phyloP scores from a whole-genome alignment of 2,797 vertebrate genomes.

The Poecilia picta region DNA sequence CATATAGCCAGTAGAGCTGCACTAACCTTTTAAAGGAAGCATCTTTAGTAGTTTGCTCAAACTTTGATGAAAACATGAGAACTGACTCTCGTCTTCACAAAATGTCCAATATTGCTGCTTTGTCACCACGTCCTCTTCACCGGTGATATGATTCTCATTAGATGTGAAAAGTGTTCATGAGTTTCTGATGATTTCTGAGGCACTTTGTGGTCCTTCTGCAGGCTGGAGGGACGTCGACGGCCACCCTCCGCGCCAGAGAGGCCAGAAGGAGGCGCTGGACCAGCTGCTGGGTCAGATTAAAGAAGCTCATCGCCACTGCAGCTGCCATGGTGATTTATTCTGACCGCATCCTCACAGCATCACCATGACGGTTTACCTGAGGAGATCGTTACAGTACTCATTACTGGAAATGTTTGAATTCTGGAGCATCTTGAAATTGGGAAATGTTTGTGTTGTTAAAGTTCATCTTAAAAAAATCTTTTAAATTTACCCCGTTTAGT shows the following conservation, averaged over 20 bases:
- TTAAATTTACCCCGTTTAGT: neutral
- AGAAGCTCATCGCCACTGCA: constrained; percentile 86
- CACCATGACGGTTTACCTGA: constrained; percentile 30
- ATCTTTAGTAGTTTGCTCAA: too few species aligned
- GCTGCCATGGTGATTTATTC: constrained; percentile 84
- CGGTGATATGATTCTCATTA: neutral
- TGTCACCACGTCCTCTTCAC: neutral
- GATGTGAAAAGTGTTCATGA: too few species aligned
- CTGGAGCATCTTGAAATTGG: neutral
- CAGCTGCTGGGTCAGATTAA: constrained; percentile 88
- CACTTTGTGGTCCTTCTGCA: constrained; percentile 49
- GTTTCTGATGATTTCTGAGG: neutral
- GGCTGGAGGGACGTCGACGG: constrained; percentile 89
- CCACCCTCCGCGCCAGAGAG: constrained; percentile 80
- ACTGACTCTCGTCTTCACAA: neutral
- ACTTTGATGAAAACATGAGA: too few species aligned
- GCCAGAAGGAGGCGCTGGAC: constrained; percentile 87
- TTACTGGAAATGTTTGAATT: constrained; percentile 4
- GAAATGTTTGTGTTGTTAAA: neutral
- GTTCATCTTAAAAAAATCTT: neutral
- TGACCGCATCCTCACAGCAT: constrained; percentile 17
- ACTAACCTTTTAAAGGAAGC: too few species aligned
- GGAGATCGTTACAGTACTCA: constrained; percentile 28
- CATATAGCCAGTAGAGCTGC: too few species aligned
- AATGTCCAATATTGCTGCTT: neutral